Percentiles rank a stretch among this genome's conserved stretches.
These are phyloP conservation scores for Drosophila nasuta DNA, from an alignment of 1,140 invertebrate genomes.

Conservation along the genomic window DNA sequence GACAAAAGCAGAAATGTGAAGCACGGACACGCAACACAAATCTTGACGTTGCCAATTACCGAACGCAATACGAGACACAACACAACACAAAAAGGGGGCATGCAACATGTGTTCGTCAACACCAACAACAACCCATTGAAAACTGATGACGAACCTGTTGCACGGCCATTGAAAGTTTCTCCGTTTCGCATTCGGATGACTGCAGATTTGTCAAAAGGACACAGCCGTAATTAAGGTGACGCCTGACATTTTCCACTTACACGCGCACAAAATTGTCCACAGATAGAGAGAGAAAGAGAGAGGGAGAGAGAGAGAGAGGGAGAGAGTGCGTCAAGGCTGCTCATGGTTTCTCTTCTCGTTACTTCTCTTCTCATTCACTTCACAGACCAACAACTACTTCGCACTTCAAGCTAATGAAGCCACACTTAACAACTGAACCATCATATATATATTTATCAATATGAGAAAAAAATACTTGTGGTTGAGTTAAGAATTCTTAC, in stretches of 20 bases:
- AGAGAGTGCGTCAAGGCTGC: not conserved
- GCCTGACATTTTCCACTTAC: conserved; percentile 3
- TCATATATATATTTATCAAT: too few relatives aligned
- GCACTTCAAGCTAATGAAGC: too few relatives aligned
- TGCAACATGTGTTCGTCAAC: conserved; percentile 54
- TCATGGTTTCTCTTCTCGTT: not conserved
- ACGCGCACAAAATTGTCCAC: not conserved
- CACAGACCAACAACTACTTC: too few relatives aligned
- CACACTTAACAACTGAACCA: too few relatives aligned
- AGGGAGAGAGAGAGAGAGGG: too few relatives aligned
- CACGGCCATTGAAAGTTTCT: conserved; percentile 11
- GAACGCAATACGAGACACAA: conserved; percentile 13
- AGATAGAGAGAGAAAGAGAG: too few relatives aligned
- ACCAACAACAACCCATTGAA: conserved; percentile 31
- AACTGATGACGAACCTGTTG: conserved; percentile 42
- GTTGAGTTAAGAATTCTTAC: too few relatives aligned
- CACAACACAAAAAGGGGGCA: conserved; percentile 8
- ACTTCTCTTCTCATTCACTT: too few relatives aligned
- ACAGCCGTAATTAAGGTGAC: conserved; percentile 23
- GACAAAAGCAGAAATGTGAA: not conserved
- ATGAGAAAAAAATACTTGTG: too few relatives aligned
- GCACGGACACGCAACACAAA: conserved; percentile 24
- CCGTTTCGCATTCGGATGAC: conserved; percentile 19
- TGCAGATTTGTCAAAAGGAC: conserved; percentile 39
- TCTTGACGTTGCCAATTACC: conserved; percentile 54